phyloP scores from a whole-genome alignment of 2,797 vertebrate genomes.

The Syncerus caffer region DNA sequence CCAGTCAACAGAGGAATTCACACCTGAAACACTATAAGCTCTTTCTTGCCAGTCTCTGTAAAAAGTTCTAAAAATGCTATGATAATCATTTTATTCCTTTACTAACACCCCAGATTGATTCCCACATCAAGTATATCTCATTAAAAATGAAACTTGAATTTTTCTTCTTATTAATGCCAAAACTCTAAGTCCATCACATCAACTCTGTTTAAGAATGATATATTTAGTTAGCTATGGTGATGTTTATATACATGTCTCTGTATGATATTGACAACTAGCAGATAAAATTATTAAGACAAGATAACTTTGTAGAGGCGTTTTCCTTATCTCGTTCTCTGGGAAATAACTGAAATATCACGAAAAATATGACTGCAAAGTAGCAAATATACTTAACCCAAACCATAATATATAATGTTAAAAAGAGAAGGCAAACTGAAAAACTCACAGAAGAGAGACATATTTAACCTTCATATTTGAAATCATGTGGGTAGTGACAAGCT shows the following conservation, averaged over 20 bases:
- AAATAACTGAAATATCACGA: background rate
- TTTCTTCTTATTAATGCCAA: background rate
- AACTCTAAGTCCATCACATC: background rate
- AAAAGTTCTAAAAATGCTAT: background rate
- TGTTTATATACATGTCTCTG: background rate
- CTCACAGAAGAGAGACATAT: background rate
- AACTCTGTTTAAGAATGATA: background rate
- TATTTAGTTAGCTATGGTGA: background rate
- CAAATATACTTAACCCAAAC: background rate
- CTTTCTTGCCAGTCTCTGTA: background rate
- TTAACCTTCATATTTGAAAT: background rate
- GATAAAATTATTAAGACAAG: background rate
- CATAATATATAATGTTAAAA: background rate
- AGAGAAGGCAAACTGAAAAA: background rate
- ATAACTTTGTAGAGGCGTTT: background rate
- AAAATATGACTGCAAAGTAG: background rate
- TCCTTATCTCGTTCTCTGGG: background rate
- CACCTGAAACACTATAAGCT: background rate
- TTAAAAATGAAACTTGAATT: slow-evolving; percentile 37
- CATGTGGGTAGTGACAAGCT: background rate
- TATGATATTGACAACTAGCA: background rate
- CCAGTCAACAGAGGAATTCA: background rate
- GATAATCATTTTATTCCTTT: background rate
- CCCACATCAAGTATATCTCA: background rate
- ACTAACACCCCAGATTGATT: background rate